Evolutionary conservation across 2,797 vertebrate genomes (phyloP), one percentile per base, ranked within the genome.

Genomic region (Sebastes cheni): DNA sequence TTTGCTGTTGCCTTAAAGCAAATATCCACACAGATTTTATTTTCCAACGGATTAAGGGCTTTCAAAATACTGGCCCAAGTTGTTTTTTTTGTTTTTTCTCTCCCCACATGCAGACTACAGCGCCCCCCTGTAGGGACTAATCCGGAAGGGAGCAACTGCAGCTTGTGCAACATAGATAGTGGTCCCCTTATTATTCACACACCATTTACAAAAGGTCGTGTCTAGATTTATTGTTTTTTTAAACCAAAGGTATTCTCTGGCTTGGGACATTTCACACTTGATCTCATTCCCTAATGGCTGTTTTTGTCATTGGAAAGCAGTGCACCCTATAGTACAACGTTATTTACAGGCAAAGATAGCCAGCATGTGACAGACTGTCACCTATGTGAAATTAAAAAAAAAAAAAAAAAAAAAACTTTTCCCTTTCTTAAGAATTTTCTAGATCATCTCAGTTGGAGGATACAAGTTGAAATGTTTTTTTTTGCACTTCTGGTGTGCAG

Each of bases 131-230:
- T 25, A 36, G 82, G 42, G 71, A 84, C 10, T 42, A 62, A 30
- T 75, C 82, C 77, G 85, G 85, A 84, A 91, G 74, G 13, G 69
- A 39, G 68, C 46, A 70, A 87, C 67, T 89, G 86, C 88, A 89
- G 70, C 54, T 50, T 75, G 62, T 12, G 60, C 67, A 59, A 62
- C 71, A 52, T 50, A 4, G 23, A 16, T 39, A 39, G 36, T 14
- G n/a, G 22, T 22, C 13, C 8, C 4, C 6, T 54, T 46, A 46
- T 20, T 61, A 20, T 14, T n/a, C 55, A 61, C 54, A 70, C 67
- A 58, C 13, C 42, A 25, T 30, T 39, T 34, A 2, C 3, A 30
- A n/a, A 42, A 27, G 54, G 25, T 27, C 6, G 6, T n/a, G 3
- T 72, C 1, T n/a, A 12, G 23, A 36, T 34, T 23, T 32, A 39